Conservation (phyloP, 2,888 invertebrate genomes). For the Pammene fasciana region DNA sequence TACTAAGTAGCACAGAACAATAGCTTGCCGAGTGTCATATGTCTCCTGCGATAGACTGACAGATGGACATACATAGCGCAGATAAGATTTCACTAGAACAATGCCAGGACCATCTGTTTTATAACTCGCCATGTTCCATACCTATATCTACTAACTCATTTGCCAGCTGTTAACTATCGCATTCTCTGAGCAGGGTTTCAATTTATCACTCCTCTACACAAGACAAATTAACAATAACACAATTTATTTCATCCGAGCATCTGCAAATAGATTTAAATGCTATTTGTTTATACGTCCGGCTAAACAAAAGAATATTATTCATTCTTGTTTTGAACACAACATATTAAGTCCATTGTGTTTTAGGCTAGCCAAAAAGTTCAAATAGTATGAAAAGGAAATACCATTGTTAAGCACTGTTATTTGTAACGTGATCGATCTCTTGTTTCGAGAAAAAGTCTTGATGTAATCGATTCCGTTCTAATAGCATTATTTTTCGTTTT, state of each 20-base stretch:
- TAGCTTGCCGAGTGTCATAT: slow-evolving; percentile 48
- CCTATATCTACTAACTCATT: slow-evolving; percentile 20
- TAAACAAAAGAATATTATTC: slow-evolving; percentile 33
- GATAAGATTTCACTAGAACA: slow-evolving; percentile 74
- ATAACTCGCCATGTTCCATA: slow-evolving; percentile 37
- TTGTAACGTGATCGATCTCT: slow-evolving; percentile 56
- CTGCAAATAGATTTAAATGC: slow-evolving; percentile 23
- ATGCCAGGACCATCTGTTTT: slow-evolving; percentile 60
- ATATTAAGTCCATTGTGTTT: slow-evolving; percentile 56
- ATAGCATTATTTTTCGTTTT: slow-evolving; percentile 56
- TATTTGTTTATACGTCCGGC: slow-evolving; percentile 22
- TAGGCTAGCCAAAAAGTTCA: slow-evolving; percentile 46
- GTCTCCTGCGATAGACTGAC: slow-evolving; percentile 53
- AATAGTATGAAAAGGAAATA: slow-evolving; percentile 49
- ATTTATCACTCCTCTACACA: neutral
- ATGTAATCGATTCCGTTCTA: slow-evolving; percentile 49
- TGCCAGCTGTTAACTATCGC: slow-evolving; percentile 24
- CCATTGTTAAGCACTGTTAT: slow-evolving; percentile 64
- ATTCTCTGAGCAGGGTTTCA: slow-evolving; percentile 8
- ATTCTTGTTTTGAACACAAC: slow-evolving; percentile 46
- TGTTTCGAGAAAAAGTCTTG: slow-evolving; percentile 56
- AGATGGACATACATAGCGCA: slow-evolving; percentile 67
- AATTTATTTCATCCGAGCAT: slow-evolving; percentile 15
- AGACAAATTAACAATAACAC: slow-evolving; percentile 4
- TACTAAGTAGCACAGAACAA: slow-evolving; percentile 22